Base-by-base conservation (phyloP, 2,888 invertebrate genomes). In the Archips xylosteana region DNA sequence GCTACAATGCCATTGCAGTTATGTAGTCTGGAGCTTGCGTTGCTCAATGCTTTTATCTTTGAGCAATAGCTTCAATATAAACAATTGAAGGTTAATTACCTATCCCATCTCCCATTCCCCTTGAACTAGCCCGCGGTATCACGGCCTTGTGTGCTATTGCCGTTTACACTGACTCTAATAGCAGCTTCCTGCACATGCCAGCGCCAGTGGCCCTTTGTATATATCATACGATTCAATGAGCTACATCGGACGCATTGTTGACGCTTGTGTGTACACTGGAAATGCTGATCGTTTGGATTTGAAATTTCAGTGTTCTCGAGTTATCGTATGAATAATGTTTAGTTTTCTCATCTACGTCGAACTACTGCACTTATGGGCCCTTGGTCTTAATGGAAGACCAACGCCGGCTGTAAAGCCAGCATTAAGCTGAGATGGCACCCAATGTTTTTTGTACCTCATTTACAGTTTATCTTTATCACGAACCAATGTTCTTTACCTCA, bases 161-260 rank as follows among this genome's bases (percentile, higher is more conserved):
- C 80, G 79, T 80, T 82, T 83, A 82, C 75, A 75, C 80, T 76
- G 81, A 78, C 81, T 82, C 79, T 83, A 86, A 86, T 85, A 86
- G 85, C 82, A 79, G 81, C 79, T 87, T 89, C 89, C 88, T 87
- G 87, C 77, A 75, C 34, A 23, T 61, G 62, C 75, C 76, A 45
- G 39, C 8, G 23, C 2, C 36, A 39, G 12, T 45, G 57, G 74
- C 74, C 69, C 69, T 65, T 74, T 61, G 51, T 70, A 57, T 61
- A 47, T 63, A 70, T 70, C 51, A 60, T 51, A 34, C 68, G 49
- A 72, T 57, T 47, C 54, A 36, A 72, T 68, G 65, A 57, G 57
- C 72, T 51, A 61, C 42, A 32, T 34, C 42, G 61, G 45, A 65
- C 60, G 6, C n/a, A 60, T 45, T 10, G 62, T 63, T 42, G 45